Percentiles rank a stretch among this genome's conserved stretches.
These are phyloP conservation scores for Acleris holmiana DNA, from an alignment of 2,888 invertebrate species.

Conservation along the genomic window DNA sequence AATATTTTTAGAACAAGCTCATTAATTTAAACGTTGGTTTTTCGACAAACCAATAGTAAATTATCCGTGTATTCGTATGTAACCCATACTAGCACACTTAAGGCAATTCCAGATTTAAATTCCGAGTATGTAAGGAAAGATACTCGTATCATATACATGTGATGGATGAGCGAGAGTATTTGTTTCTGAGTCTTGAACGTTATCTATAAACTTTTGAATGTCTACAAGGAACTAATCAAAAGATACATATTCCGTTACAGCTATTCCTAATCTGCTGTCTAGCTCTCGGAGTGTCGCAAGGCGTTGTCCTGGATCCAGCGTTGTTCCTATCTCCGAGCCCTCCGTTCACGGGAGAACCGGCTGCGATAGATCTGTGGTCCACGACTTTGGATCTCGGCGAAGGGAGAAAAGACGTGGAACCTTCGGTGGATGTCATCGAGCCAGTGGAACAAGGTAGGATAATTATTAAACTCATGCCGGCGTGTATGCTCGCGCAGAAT, in stretches of 20 bases:
- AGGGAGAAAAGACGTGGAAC: neutral
- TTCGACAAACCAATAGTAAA: too few species aligned
- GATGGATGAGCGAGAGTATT: too few species aligned
- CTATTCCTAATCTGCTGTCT: slow-evolving; percentile 34
- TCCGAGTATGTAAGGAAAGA: too few species aligned
- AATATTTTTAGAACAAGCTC: too few species aligned
- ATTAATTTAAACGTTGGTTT: too few species aligned
- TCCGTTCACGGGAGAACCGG: slow-evolving; percentile 53
- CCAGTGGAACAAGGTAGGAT: neutral
- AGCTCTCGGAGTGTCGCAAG: slow-evolving; percentile 44
- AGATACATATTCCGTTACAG: slow-evolving; percentile 23
- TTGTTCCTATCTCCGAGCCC: slow-evolving; percentile 70
- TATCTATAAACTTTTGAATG: too few species aligned
- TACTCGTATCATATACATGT: too few species aligned
- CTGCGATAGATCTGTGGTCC: slow-evolving; percentile 54
- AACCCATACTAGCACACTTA: too few species aligned
- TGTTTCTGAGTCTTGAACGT: too few species aligned
- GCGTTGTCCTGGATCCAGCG: slow-evolving; percentile 67
- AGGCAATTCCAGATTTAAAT: too few species aligned
- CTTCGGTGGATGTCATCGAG: neutral
- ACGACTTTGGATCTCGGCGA: slow-evolving; percentile 30
- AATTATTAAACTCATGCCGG: neutral
- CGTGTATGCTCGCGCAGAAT: neutral
- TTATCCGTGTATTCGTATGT: too few species aligned
- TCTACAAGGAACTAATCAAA: neutral